Base-by-base conservation (phyloP, 1,140 invertebrate genomes). In the Drosophila sulfurigaster region DNA sequence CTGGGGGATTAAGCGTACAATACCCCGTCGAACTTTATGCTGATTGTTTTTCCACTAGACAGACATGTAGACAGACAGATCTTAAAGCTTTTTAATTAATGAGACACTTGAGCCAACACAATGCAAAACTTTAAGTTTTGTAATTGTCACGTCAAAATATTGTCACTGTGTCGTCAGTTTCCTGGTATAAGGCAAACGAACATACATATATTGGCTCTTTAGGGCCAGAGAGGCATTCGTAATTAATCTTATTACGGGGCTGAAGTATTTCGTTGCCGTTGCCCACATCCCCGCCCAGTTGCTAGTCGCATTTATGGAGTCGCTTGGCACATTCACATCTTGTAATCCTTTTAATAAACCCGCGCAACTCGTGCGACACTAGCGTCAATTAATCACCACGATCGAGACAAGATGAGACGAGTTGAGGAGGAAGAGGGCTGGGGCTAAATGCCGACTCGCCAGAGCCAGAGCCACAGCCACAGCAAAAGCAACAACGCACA, bases 331-430 rank as follows among this genome's bases (percentile, higher is more conserved):
- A 59, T 71, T 67, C 64, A 54, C 67, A 66, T 74, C 73, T 70
- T 83, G 79, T 83, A 89, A 85, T 89, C 81, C 81, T 82, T 90
- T 81, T 81, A 81, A 90, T 90, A 90, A 89, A 56, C 73, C 85
- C 78, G 85, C 80, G 65, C 80, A 76, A 52, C 74, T 71, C 85
- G 75, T 52, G 80, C 85, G 85, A 89, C 85, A 89, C 75, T 46
- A 76, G 51, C 66, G 72, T 70, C 79, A 89, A 89, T 89, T 89
- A 89, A 90, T 89, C 86, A 89, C 67, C 52, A 65, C 59, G 73
- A 78, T 81, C 80, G 43, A 13, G 57, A 58, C 46, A 32, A 41
- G 16, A 15, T 35, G 16, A 30, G 28, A n/a, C 35, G 51, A 15
- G 16, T 0, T 1, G 38, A 16, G 48, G 64, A 20, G 56, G 51